Evolutionary conservation across 2,113 vertebrate genomes (phyloP).

Genomic region (Nothobranchius furzeri): DNA sequence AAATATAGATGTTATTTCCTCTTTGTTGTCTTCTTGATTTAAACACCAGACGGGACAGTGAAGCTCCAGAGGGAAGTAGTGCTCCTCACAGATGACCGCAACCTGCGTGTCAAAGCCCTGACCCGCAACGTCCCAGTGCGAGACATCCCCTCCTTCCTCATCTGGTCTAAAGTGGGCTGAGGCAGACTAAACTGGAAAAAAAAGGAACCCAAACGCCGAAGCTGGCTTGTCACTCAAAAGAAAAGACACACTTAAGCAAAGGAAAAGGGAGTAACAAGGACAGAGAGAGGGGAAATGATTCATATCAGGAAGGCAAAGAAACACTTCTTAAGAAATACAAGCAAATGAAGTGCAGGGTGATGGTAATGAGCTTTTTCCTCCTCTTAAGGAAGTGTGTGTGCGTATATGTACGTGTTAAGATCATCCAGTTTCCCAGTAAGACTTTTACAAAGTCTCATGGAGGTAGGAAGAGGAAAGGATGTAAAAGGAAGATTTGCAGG

Average conservation of each 20-base stretch:
- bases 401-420: conserved; percentile 58
- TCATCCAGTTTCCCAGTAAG: conserved; percentile 49
- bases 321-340: conserved; percentile 46
- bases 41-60: conserved; percentile 84
- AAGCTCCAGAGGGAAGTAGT: conserved; percentile 92
- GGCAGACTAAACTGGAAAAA: conserved; percentile 25
- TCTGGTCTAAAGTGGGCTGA: conserved; percentile 99
- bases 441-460: conserved; percentile 41
- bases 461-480: conserved; percentile 34
- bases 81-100: conserved; percentile 94
- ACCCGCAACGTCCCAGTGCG: conserved; percentile 95
- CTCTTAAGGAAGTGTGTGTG: conserved; percentile 52
- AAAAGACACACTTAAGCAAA: conserved; percentile 59
- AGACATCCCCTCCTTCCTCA: conserved; percentile 96
- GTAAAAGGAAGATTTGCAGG: conserved; percentile 34
- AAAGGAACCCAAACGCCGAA: conserved; percentile 59
- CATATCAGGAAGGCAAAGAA: conserved; percentile 30
- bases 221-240: conserved; percentile 60
- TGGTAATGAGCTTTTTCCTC: conserved; percentile 41
- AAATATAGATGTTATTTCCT: not conserved
- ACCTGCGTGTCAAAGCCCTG: conserved; percentile 95
- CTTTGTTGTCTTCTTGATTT: not conserved
- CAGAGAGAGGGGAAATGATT: conserved; percentile 30
- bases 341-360: conserved; percentile 49
- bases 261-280: conserved; percentile 1